Evolutionary conservation across 1,140 invertebrate species (phyloP).

Genomic region (Macrobrachium rosenbergii): DNA sequence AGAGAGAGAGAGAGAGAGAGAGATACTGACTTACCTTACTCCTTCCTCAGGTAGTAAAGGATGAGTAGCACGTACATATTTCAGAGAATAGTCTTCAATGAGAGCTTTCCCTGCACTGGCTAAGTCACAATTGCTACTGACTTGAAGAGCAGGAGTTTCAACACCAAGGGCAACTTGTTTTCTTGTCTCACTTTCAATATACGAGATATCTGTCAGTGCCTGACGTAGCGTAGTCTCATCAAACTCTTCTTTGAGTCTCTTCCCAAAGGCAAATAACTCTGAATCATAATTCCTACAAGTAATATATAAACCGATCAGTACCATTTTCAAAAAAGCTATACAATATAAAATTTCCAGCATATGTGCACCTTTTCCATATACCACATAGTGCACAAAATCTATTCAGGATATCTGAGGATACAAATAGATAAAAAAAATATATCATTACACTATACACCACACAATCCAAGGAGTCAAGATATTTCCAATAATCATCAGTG

Average conservation of each 20-base stretch:
- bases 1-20: not conserved
- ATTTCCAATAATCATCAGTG: too few species aligned
- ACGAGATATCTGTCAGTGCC: constrained; percentile 86
- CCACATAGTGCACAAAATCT: not conserved
- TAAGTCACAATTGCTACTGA: constrained; percentile 76
- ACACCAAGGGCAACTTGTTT: constrained; percentile 76
- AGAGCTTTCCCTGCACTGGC: constrained; percentile 77
- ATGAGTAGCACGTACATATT: constrained; percentile 76
- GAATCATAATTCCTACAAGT: constrained; percentile 83
- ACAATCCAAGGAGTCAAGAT: too few species aligned
- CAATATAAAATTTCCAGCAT: not conserved
- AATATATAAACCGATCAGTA: not conserved
- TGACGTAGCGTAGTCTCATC: constrained; percentile 78
- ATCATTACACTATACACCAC: too few species aligned
- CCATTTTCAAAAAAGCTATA: not conserved
- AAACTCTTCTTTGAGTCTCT: constrained; percentile 88
- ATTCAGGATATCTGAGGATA: too few species aligned
- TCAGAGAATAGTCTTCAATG: constrained; percentile 74
- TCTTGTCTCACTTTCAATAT: constrained; percentile 80
- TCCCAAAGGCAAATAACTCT: constrained; percentile 90
- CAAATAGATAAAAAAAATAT: too few species aligned
- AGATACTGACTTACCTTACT: constrained; percentile 68
- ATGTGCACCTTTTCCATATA: not conserved
- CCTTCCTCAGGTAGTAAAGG: constrained; percentile 82
- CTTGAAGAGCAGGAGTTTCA: constrained; percentile 11